These are phyloP conservation scores for Motacilla alba DNA, from an alignment of 2,113 vertebrate species.

Conservation along the genomic window DNA sequence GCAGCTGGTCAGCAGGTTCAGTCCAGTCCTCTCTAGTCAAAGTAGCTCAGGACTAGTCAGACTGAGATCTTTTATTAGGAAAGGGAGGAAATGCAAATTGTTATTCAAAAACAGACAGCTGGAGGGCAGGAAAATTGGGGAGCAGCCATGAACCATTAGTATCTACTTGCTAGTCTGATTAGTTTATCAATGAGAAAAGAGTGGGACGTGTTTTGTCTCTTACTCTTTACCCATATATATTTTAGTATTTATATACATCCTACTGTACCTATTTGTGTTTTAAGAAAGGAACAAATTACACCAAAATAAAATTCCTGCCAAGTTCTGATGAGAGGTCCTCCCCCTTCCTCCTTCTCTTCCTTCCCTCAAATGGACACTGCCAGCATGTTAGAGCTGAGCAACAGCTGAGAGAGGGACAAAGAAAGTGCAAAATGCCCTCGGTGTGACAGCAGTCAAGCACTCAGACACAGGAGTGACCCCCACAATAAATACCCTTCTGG, in stretches of 20 bases:
- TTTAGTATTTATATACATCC: neutral
- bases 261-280: neutral
- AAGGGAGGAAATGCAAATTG: neutral
- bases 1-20: constrained; percentile 23
- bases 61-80: neutral
- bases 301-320: neutral
- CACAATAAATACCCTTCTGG: neutral
- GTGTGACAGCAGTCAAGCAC: neutral
- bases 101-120: constrained; percentile 26
- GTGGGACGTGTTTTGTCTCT: neutral
- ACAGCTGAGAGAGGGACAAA: neutral
- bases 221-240: neutral
- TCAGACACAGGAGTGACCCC: neutral
- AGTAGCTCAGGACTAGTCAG: neutral
- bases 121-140: neutral
- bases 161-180: neutral
- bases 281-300: neutral
- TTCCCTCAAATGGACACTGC: neutral
- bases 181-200: neutral
- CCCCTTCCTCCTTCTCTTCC: neutral
- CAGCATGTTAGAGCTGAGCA: neutral
- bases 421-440: neutral
- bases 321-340: neutral
- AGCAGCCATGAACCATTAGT: neutral
- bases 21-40: neutral